Evolutionary conservation across 2,113 vertebrate genomes (phyloP).

Genomic region (Gavialis gangeticus): DNA sequence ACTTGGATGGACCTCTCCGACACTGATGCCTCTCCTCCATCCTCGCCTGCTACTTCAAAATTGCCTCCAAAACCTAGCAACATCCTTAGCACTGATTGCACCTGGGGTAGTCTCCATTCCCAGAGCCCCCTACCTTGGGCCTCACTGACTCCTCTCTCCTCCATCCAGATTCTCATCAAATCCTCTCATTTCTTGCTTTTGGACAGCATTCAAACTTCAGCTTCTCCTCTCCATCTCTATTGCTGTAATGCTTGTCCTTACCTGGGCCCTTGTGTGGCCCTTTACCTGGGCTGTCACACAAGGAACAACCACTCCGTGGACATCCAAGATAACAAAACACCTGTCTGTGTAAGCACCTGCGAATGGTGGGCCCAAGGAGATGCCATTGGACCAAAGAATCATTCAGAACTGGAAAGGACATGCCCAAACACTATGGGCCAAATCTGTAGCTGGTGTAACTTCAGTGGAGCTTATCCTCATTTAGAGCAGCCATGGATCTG

Average conservation of each 20-base stretch:
- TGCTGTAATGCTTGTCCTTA: rapidly evolving
- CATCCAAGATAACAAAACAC: background rate
- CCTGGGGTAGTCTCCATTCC: background rate
- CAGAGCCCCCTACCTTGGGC: background rate
- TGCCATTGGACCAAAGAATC: background rate
- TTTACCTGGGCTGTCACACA: background rate
- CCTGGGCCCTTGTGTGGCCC: background rate
- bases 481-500: background rate
- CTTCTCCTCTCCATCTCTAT: background rate
- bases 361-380: background rate
- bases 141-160: background rate
- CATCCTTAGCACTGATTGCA: background rate
- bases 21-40: background rate
- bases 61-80: background rate
- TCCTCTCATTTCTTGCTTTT: background rate
- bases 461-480: background rate
- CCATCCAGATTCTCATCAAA: background rate
- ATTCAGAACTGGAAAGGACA: background rate
- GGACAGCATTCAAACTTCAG: background rate
- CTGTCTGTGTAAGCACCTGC: background rate
- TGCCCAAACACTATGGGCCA: background rate
- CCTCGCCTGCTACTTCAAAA: background rate
- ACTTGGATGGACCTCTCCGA: background rate
- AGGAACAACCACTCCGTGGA: background rate
- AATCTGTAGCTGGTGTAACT: background rate